Evolutionary conservation across 37 sponge, comb jelly and placozoan species (phyloP).

Genomic region (Eunapius fragilis): DNA sequence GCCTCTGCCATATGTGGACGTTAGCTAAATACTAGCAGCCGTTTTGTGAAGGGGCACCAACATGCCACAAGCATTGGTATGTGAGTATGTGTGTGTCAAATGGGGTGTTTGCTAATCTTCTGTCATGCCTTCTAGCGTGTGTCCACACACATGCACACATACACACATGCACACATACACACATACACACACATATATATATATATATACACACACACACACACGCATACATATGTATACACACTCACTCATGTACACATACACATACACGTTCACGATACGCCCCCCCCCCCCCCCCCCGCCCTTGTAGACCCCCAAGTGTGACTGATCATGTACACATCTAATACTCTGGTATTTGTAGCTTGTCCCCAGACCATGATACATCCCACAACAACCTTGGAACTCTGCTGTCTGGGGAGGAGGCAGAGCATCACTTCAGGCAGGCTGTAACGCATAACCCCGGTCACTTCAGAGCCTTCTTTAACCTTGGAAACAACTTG

Average conservation of each 20-base stretch:
- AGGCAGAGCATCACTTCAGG: constrained; percentile 68
- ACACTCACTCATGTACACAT: constrained; percentile 4
- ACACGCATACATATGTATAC: constrained; percentile 15
- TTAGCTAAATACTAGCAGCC: no score
- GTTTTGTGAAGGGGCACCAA: no score
- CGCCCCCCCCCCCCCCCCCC: no score
- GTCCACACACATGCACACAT: background rate
- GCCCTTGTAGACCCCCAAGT: no score
- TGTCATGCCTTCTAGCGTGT: background rate
- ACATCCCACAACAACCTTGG: constrained; percentile 91
- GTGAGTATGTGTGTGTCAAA: background rate
- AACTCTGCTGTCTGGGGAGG: constrained; percentile 61
- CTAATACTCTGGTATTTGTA: background rate
- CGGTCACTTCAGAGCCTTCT: constrained; percentile 77
- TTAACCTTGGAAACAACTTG: constrained; percentile 75
- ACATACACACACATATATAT: background rate
- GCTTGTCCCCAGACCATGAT: constrained; percentile 73
- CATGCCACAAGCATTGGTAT: no score
- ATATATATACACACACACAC: constrained; percentile 22
- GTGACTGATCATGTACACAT: no score
- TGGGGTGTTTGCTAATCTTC: background rate
- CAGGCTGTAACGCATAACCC: constrained; percentile 76
- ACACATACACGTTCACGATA: no score
- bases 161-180: background rate
- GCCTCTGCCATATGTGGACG: no score